Evolutionary conservation across 2,888 invertebrate species (phyloP), one percentile per base, ranked within the genome.

Genomic region (Eupithecia exiguata): DNA sequence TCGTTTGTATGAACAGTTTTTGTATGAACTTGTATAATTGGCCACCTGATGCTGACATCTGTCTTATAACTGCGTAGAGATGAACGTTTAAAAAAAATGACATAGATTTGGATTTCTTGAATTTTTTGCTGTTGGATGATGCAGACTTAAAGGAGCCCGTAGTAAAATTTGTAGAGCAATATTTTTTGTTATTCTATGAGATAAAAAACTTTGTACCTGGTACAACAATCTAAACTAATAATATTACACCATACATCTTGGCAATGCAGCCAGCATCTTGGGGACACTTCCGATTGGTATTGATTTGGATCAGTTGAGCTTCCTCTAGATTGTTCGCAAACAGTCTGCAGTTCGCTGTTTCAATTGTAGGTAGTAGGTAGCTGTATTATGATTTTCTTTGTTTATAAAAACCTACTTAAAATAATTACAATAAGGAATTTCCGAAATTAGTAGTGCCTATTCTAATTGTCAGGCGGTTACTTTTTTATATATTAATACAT

Each of bases 1-100:
- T 78, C 80, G 78, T 75, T 70, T 75, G 72, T 73, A 73, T 68
- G 70, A 77, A 74, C 49, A 10, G 69, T 75, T 74, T 79, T 78
- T 80, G 72, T 79, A 65, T 71, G 70, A 72, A 77, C 71, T 75
- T 76, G 74, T 76, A 63, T 71, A 61, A 72, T 74, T 74, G 49
- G 73, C 69, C 75, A 79, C 78, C 78, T 79, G 78, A 73, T 77
- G 61, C 25, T 68, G 63, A 66, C 78, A 75, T 74, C 74, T 75
- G 71, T 43, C 40, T 21, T 30, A 40, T 63, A 69, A 61, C 68
- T 68, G 49, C 67, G 12, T 16, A 65, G 40, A 43, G 16, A 16
- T 25, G 38, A 21, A 40, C 14, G 7, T 30, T 40, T 14, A 6
- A 25, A 67, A 30, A 65, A 65, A 70, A 36, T 63, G 46, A 46